A percentile compares a stretch with the other conserved stretches of the same genome.
phyloP scores from a whole-genome alignment of 2,888 invertebrate genomes.

The Andrena praecox region DNA sequence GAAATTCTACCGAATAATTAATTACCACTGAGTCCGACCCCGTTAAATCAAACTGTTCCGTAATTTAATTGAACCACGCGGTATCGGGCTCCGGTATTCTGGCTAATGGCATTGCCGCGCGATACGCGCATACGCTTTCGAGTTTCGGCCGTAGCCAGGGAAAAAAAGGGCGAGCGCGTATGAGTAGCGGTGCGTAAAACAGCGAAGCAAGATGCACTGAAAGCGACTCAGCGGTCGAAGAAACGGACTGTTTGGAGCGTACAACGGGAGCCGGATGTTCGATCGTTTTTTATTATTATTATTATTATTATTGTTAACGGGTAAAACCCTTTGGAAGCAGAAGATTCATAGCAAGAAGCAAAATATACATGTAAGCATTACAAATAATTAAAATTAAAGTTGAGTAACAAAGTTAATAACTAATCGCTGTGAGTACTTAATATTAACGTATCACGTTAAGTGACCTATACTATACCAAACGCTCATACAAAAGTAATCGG shows the following conservation, averaged over 20 bases:
- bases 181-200: background rate
- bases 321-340: too few relatives aligned
- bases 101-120: conserved; percentile 25
- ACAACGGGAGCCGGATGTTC: conserved; percentile 1
- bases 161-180: background rate
- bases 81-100: background rate
- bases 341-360: too few relatives aligned
- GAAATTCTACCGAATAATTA: conserved; percentile 55
- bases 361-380: too few relatives aligned
- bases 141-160: background rate
- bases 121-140: conserved; percentile 32
- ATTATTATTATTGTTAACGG: too few relatives aligned
- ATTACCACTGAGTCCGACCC: conserved; percentile 9
- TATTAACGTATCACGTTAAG: too few relatives aligned
- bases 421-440: too few relatives aligned
- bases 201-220: background rate
- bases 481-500: too few relatives aligned
- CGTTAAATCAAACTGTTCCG: conserved; percentile 41
- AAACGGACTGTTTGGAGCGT: conserved; percentile 3
- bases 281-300: too few relatives aligned
- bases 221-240: background rate
- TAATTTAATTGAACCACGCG: conserved; percentile 49
- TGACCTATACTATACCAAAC: too few relatives aligned
- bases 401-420: too few relatives aligned
- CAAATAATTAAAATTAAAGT: too few relatives aligned